Evolutionary conservation across 2,113 vertebrate genomes (phyloP).

Genomic region (Halcyon malimbica): DNA sequence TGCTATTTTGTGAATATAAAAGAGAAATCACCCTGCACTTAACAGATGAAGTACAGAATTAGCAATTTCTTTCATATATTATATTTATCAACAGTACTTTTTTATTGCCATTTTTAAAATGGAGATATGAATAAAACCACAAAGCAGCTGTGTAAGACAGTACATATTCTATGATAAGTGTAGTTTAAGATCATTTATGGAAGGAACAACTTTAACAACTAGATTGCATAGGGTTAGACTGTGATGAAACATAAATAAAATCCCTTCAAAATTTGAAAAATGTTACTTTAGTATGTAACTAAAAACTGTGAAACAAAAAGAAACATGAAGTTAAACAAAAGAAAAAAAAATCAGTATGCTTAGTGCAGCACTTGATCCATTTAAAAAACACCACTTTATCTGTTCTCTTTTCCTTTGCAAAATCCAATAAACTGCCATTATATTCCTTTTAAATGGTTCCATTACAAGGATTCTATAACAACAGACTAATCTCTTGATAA

Average conservation of each 20-base stretch:
- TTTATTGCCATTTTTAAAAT: background rate
- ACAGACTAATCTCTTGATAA: conserved; percentile 86
- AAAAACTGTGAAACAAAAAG: conserved; percentile 27
- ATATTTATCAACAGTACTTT: background rate
- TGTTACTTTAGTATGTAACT: background rate
- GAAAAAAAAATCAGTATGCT: conserved; percentile 56
- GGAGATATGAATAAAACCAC: background rate
- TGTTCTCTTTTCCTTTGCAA: conserved; percentile 72
- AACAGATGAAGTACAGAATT: background rate
- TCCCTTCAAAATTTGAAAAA: background rate
- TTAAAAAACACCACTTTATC: conserved; percentile 75
- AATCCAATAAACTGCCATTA: conserved; percentile 94
- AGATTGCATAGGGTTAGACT: background rate
- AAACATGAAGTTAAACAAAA: conserved; percentile 51
- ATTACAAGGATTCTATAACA: conserved; percentile 83
- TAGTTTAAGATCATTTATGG: background rate
- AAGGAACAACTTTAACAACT: background rate
- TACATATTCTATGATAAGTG: background rate
- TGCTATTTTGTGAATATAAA: background rate
- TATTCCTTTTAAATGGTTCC: conserved; percentile 89
- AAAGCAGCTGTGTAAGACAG: background rate
- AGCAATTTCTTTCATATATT: background rate
- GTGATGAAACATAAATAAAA: background rate
- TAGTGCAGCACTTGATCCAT: conserved; percentile 55
- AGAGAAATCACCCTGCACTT: background rate